phyloP scores from a whole-genome alignment of 2,113 vertebrate species.

The Neotragus moschatus region DNA sequence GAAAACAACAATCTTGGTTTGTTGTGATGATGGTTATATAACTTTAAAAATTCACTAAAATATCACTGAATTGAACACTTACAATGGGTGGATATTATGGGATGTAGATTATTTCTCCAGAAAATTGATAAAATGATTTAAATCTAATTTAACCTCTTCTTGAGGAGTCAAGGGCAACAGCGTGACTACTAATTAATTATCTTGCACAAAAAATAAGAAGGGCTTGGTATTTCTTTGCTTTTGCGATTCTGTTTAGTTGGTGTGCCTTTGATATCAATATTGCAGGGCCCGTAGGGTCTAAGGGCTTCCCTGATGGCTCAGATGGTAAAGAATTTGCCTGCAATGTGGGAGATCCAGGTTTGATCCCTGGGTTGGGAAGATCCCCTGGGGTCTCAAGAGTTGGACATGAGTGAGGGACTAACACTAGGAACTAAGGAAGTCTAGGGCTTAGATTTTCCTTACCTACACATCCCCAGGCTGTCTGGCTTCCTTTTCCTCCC shows the following conservation, averaged over 20 bases:
- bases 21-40: not conserved
- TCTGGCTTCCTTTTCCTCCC: not conserved
- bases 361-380: not conserved
- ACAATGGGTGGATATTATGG: not conserved
- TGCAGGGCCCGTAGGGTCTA: not conserved
- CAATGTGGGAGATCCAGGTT: not conserved
- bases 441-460: not conserved
- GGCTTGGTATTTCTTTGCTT: not conserved
- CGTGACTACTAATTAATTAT: not conserved
- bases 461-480: not conserved
- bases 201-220: not conserved
- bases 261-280: not conserved
- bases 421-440: not conserved
- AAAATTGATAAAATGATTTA: not conserved
- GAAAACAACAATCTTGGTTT: not conserved
- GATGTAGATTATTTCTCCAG: not conserved
- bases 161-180: not conserved
- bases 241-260: not conserved
- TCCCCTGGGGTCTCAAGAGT: not conserved
- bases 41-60: not conserved
- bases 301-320: not conserved
- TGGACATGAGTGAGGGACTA: not conserved
- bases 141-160: not conserved
- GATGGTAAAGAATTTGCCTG: not conserved
- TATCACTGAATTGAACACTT: not conserved